These are phyloP conservation scores for Myiotriccus ornatus DNA, from an alignment of 2,797 vertebrate genomes.

Conservation along the genomic window DNA sequence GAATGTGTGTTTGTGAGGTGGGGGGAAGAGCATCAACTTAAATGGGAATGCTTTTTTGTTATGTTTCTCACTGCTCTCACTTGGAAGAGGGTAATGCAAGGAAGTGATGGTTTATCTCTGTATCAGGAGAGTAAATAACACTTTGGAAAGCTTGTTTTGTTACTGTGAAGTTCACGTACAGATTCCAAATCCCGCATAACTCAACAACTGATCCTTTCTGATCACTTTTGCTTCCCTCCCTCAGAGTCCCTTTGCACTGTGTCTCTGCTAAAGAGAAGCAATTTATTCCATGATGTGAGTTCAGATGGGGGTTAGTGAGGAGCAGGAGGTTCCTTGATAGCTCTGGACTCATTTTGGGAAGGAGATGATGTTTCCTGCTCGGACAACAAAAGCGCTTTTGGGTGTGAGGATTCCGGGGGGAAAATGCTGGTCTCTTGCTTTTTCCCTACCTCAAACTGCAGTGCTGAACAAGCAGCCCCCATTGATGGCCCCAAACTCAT, in stretches of 20 bases:
- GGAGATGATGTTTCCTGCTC: background rate
- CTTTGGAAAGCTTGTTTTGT: background rate
- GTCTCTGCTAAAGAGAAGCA: background rate
- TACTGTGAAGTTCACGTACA: background rate
- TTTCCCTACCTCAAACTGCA: background rate
- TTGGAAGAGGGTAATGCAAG: constrained; percentile 28
- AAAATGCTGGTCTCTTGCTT: background rate
- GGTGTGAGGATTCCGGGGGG: background rate
- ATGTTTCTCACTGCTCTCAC: constrained; percentile 37
- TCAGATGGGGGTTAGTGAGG: background rate
- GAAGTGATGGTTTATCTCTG: constrained; percentile 33
- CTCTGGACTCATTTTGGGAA: background rate
- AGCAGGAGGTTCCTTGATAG: background rate
- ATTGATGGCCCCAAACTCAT: background rate
- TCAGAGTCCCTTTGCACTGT: background rate
- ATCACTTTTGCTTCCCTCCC: background rate
- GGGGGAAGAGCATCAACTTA: background rate
- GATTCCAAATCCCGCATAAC: background rate
- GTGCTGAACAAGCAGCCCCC: background rate
- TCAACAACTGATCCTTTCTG: background rate
- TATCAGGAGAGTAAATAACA: constrained; percentile 15
- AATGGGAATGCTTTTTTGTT: constrained; percentile 50
- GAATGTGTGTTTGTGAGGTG: background rate
- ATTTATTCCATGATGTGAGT: background rate
- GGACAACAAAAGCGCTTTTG: accelerated